A percentile compares a stretch with the other conserved stretches of the same genome.
Evolutionary conservation across 1,140 invertebrate species (phyloP).

Genomic region (Drosophila insularis): DNA sequence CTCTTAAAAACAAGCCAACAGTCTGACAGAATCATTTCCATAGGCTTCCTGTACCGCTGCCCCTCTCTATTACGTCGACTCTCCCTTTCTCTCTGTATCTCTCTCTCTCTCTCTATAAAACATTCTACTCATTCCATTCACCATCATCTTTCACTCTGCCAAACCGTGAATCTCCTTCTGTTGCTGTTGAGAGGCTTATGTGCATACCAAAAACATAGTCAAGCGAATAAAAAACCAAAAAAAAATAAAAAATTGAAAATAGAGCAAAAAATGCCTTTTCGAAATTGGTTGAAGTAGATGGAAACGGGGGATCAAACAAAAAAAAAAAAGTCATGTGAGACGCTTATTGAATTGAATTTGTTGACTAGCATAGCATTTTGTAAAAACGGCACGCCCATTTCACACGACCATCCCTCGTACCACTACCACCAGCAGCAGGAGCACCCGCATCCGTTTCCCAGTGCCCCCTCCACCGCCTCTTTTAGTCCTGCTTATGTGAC

Average conservation of each 20-base stretch:
- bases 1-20: constrained; percentile 58
- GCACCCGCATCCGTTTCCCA: not conserved
- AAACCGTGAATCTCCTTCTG: not conserved
- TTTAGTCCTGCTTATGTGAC: constrained; percentile 40
- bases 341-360: constrained; percentile 75
- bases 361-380: constrained; percentile 66
- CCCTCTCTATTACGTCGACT: not conserved
- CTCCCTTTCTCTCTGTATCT: not conserved
- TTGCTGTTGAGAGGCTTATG: constrained; percentile 9
- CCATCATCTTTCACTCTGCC: not conserved
- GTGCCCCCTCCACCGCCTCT: not conserved
- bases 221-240: constrained; percentile 15
- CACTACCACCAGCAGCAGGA: not conserved
- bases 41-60: constrained; percentile 34
- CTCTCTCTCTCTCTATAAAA: not conserved
- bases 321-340: constrained; percentile 48
- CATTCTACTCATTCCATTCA: not conserved
- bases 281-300: not conserved
- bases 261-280: constrained; percentile 9
- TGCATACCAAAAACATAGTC: constrained; percentile 17
- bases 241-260: not conserved
- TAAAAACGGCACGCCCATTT: constrained; percentile 18
- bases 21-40: constrained; percentile 42
- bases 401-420: not conserved
- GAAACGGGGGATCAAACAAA: not conserved